Conservation (phyloP, 2,888 invertebrate species). For the Rugalucina vietnamica region DNA sequence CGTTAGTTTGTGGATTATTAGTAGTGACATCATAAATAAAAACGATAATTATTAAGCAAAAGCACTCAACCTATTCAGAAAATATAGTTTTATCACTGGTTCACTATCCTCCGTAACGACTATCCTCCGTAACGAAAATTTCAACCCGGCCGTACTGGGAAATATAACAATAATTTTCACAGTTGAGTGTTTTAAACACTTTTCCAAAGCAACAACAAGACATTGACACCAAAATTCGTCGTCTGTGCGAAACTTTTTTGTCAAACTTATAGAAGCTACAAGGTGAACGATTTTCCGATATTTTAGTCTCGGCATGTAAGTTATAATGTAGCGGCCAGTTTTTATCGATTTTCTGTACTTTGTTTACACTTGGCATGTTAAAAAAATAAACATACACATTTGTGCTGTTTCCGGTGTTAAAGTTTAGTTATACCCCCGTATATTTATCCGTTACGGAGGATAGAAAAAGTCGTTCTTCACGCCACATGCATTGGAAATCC, state of each 20-base stretch:
- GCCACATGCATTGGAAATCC: neutral
- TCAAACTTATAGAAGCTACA: neutral
- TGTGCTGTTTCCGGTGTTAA: neutral
- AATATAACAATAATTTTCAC: neutral
- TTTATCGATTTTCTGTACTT: neutral
- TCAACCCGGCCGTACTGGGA: neutral
- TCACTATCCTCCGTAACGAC: neutral
- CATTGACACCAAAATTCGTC: neutral
- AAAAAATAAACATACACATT: neutral
- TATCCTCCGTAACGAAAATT: neutral
- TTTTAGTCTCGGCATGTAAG: neutral
- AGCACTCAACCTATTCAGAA: neutral
- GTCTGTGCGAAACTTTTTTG: neutral
- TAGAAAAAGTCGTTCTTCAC: neutral
- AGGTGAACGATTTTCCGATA: neutral
- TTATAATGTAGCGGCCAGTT: neutral
- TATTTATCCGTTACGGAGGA: neutral
- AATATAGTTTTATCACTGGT: neutral
- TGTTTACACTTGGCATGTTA: neutral
- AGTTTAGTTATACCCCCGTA: neutral
- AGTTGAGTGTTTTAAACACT: neutral
- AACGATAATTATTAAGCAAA: neutral
- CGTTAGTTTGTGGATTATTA: neutral
- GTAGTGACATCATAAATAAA: neutral
- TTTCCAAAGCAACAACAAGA: neutral